Evolutionary conservation across 92 coral and sea anemone genomes (phyloP).

Genomic region (Zoanthus sansibaricus): DNA sequence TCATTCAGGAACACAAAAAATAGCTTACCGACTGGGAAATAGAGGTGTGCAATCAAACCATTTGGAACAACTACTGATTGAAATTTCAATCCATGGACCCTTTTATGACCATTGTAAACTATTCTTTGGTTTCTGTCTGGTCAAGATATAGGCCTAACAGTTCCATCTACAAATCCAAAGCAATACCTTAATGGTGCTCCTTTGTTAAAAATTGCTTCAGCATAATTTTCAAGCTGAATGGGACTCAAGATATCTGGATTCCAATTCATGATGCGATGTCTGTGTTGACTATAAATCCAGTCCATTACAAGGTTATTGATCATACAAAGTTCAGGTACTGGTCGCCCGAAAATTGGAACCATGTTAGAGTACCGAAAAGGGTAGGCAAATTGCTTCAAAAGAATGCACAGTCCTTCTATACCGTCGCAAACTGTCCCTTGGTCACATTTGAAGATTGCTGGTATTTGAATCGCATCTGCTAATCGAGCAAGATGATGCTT

Average conservation of each 20-base stretch:
- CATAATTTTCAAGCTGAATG: conserved; percentile 56
- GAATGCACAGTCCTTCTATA: conserved; percentile 35
- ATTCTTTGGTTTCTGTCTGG: conserved; percentile 55
- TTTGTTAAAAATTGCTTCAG: conserved; percentile 52
- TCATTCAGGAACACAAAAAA: neutral
- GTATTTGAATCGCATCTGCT: conserved; percentile 52
- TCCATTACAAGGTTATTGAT: conserved; percentile 49
- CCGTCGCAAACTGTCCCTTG: conserved; percentile 41
- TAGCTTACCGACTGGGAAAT: conserved; percentile 59
- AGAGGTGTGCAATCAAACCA: conserved; percentile 63
- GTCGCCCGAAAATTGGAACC: conserved; percentile 64
- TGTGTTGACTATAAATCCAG: conserved; percentile 56
- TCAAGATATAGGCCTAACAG: conserved; percentile 54
- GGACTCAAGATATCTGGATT: conserved; percentile 53
- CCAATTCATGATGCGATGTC: conserved; percentile 61
- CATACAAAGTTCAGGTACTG: conserved; percentile 59
- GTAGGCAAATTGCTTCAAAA: conserved; percentile 54
- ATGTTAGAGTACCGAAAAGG: conserved; percentile 58
- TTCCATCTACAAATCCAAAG: conserved; percentile 63
- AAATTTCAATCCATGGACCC: conserved; percentile 52
- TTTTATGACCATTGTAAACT: conserved; percentile 53
- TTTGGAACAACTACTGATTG: conserved; percentile 54
- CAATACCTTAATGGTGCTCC: conserved; percentile 69
- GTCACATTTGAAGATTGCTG: conserved; percentile 22
- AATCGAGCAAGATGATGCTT: conserved; percentile 53